These are phyloP conservation scores for Misgurnus mizolepis DNA, from an alignment of 2,113 vertebrate species.

Conservation along the genomic window DNA sequence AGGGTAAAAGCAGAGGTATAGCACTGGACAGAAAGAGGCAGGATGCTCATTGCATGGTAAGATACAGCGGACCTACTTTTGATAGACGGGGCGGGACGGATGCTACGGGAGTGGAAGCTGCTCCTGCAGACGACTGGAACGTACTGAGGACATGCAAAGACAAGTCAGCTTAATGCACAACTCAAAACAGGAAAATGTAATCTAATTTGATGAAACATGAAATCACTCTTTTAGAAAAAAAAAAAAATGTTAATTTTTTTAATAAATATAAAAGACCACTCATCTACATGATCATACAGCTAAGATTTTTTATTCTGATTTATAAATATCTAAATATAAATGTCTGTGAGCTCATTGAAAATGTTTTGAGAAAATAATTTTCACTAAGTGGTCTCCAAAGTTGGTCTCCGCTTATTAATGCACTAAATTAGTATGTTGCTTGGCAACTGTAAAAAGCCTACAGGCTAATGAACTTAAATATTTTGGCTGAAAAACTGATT, in stretches of 20 bases:
- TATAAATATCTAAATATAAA: not conserved
- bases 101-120: constrained; percentile 71
- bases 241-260: too few species aligned
- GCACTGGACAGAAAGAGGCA: not conserved
- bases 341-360: not conserved
- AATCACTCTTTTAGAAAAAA: too few species aligned
- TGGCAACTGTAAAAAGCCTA: too few species aligned
- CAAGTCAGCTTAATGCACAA: not conserved
- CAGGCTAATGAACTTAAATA: too few species aligned
- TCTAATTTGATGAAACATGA: too few species aligned
- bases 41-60: not conserved
- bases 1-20: not conserved
- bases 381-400: not conserved
- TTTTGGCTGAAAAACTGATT: not conserved
- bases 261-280: too few species aligned
- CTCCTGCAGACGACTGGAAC: constrained; percentile 76
- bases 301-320: too few species aligned
- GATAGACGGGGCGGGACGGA: constrained; percentile 75
- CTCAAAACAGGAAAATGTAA: too few species aligned
- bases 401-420: too few species aligned
- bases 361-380: not conserved
- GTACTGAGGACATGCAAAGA: constrained; percentile 61
- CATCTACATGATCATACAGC: too few species aligned
- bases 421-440: too few species aligned
- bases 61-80: constrained; percentile 76